These are phyloP conservation scores for Platypus cylindrus DNA, from an alignment of 2,888 invertebrate genomes.

Conservation along the genomic window DNA sequence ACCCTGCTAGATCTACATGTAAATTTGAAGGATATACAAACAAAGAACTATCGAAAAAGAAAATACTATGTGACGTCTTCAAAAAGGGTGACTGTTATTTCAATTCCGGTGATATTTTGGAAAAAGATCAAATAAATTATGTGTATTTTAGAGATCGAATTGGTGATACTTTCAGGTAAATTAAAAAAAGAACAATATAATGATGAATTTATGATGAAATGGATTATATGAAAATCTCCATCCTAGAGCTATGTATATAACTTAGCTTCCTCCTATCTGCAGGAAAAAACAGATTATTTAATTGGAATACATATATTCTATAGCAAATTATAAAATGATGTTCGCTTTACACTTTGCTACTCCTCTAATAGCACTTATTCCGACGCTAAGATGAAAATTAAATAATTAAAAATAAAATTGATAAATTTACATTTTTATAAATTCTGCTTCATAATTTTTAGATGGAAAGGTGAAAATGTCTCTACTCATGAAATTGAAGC, in stretches of 20 bases:
- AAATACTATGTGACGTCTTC: constrained; percentile 60
- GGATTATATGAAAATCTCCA: no score
- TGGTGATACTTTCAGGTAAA: constrained; percentile 62
- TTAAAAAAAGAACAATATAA: not conserved
- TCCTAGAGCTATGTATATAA: no score
- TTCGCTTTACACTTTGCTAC: not conserved
- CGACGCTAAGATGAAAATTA: no score
- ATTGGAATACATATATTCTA: no score
- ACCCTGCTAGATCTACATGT: constrained; percentile 40
- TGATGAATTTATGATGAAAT: no score
- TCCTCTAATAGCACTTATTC: not conserved
- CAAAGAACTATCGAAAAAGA: constrained; percentile 54
- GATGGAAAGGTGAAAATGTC: constrained; percentile 94
- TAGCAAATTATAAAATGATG: no score
- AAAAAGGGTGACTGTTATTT: constrained; percentile 78
- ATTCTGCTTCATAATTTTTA: constrained; percentile 19
- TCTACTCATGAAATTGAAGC: constrained; percentile 92
- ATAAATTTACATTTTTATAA: no score
- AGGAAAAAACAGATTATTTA: no score
- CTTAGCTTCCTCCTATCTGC: no score
- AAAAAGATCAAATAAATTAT: constrained; percentile 85
- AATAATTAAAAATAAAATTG: no score
- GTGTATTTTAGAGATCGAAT: constrained; percentile 86
- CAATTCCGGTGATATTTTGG: constrained; percentile 80
- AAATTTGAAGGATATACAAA: constrained; percentile 61